Percentiles rank a stretch among this genome's conserved stretches.
Conservation (phyloP, 2,888 invertebrate species). For the Camptogramma bilineatum region DNA sequence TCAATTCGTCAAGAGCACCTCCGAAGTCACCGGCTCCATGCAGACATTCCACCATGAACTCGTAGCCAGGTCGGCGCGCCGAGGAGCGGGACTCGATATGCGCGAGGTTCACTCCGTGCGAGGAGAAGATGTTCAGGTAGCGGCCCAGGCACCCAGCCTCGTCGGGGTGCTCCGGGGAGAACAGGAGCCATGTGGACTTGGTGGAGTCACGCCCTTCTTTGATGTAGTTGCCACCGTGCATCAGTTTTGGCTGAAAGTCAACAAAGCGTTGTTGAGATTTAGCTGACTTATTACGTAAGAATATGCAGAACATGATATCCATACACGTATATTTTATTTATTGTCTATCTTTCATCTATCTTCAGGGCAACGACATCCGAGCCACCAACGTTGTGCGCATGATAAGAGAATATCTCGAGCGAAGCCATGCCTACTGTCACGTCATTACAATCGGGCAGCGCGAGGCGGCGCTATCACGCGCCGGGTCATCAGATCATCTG, state of each 20-base stretch:
- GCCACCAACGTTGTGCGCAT: neutral
- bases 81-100: constrained; percentile 98
- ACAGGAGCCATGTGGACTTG: constrained; percentile 93
- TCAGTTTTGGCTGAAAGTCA: constrained; percentile 89
- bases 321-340: too few relatives aligned
- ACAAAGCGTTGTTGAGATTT: too few relatives aligned
- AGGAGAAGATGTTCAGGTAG: constrained; percentile 95
- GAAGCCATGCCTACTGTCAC: neutral
- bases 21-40: constrained; percentile 90
- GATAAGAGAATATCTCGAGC: constrained; percentile 8
- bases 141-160: constrained; percentile 95
- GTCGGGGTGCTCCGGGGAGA: constrained; percentile 92
- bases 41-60: constrained; percentile 98
- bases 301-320: too few relatives aligned
- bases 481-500: constrained; percentile 34
- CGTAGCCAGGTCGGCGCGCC: constrained; percentile 91
- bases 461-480: constrained; percentile 16
- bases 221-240: constrained; percentile 94
- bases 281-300: neutral
- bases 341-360: neutral
- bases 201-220: constrained; percentile 91
- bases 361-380: constrained; percentile 18
- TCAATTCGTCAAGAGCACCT: constrained; percentile 90
- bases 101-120: constrained; percentile 91
- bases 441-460: too few relatives aligned